Conservation (phyloP, 2,113 vertebrate genomes). For the Hippocampus barbouri region DNA sequence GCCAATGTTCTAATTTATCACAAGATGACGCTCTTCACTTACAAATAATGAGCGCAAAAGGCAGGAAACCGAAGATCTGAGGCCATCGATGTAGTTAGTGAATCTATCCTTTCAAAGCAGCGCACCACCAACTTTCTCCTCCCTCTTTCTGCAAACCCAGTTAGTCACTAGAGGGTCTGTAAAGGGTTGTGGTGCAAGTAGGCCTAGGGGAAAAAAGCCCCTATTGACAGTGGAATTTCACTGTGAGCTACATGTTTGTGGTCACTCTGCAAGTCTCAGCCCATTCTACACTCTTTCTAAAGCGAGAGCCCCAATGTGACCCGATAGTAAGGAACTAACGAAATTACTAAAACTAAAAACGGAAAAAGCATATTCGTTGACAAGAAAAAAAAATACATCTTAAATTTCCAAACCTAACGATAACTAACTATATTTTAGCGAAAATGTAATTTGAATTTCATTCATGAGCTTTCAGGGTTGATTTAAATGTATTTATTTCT, state of each 20-base stretch:
- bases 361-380: no score
- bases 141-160: conserved; percentile 37
- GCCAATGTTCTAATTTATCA: conserved; percentile 18
- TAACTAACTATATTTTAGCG: no score
- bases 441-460: no score
- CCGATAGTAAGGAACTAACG: conserved; percentile 1
- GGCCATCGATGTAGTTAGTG: background rate
- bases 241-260: conserved; percentile 42
- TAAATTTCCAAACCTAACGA: no score
- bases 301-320: conserved; percentile 34
- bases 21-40: conserved; percentile 37
- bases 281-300: conserved; percentile 16
- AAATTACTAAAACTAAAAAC: no score
- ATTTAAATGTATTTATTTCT: no score
- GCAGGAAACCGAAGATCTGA: background rate
- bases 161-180: conserved; percentile 25
- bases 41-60: background rate
- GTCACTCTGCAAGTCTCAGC: conserved; percentile 36
- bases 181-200: conserved; percentile 43
- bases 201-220: conserved; percentile 56
- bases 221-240: conserved; percentile 58
- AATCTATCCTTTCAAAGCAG: conserved; percentile 9
- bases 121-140: conserved; percentile 1
- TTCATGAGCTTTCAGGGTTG: no score
- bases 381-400: no score